A percentile compares a stretch with the other conserved stretches of the same genome.
Conservation (phyloP, 2,797 vertebrate genomes). For the Varecia variegata region DNA sequence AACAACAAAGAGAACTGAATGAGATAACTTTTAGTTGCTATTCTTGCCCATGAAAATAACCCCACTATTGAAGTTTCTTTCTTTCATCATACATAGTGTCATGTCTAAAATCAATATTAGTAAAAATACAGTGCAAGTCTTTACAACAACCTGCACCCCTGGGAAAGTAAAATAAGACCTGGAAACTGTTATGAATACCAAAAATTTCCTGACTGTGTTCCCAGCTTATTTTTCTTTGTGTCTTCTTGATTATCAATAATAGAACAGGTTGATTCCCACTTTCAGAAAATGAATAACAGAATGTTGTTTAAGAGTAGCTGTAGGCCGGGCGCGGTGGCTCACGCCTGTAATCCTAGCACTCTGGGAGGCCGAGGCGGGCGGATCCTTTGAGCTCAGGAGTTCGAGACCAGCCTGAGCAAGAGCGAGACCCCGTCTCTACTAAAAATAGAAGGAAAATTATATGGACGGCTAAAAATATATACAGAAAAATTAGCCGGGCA, state of each 20-base stretch:
- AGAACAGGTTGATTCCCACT: neutral
- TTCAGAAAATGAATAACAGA: neutral
- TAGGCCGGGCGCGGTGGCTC: too few species aligned
- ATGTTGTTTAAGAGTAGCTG: neutral
- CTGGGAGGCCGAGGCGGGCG: too few species aligned
- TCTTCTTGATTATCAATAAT: neutral
- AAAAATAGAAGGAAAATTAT: too few species aligned
- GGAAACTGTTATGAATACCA: neutral
- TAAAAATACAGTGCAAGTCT: neutral
- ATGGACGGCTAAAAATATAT: too few species aligned
- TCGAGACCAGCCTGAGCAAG: too few species aligned
- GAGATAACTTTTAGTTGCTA: neutral
- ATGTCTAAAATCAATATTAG: neutral
- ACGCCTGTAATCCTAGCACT: too few species aligned
- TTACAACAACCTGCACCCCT: neutral
- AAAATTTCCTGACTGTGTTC: neutral
- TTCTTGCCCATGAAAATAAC: slow-evolving; percentile 15
- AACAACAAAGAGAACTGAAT: slow-evolving; percentile 12
- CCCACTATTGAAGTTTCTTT: neutral
- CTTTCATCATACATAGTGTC: neutral
- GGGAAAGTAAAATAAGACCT: neutral
- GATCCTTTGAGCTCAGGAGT: too few species aligned
- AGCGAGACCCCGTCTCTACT: too few species aligned
- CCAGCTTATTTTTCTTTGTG: neutral
- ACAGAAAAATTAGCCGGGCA: too few species aligned